These are phyloP conservation scores for Lipophrys pholis DNA, from an alignment of 2,113 vertebrate species.

Conservation along the genomic window DNA sequence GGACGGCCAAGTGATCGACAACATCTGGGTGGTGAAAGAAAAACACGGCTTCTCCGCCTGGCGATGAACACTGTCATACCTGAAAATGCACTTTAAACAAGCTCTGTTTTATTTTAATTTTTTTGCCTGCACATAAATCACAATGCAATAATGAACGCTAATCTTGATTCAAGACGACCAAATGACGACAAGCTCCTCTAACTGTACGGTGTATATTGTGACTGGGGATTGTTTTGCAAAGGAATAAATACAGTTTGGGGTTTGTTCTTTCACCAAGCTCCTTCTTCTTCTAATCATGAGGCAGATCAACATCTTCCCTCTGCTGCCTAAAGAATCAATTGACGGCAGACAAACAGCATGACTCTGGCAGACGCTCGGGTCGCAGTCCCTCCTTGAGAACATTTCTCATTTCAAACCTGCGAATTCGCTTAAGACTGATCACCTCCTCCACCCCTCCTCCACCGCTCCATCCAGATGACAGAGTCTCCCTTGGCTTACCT, in stretches of 20 bases:
- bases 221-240: neutral
- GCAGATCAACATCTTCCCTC: neutral
- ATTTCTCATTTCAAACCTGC: slow-evolving; percentile 55
- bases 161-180: neutral
- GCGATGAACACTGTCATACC: slow-evolving; percentile 62
- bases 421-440: slow-evolving; percentile 58
- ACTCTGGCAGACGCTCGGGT: slow-evolving; percentile 23
- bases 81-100: slow-evolving; percentile 51
- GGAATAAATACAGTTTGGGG: slow-evolving; percentile 31
- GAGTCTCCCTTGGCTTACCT: slow-evolving; percentile 40
- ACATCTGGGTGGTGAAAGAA: slow-evolving; percentile 88
- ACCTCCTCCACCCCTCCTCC: slow-evolving; percentile 1
- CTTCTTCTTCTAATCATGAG: slow-evolving; percentile 1
- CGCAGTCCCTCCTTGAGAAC: slow-evolving; percentile 2
- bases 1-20: slow-evolving; percentile 89
- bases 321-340: slow-evolving; percentile 24
- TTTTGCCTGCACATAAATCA: slow-evolving; percentile 1
- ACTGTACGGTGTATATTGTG: slow-evolving; percentile 14
- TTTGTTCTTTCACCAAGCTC: neutral
- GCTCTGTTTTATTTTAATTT: neutral
- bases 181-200: neutral
- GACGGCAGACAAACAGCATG: slow-evolving; percentile 9
- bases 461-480: slow-evolving; percentile 52
- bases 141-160: neutral
- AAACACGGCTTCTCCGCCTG: slow-evolving; percentile 77